A percentile compares a stretch with the other conserved stretches of the same genome.
Evolutionary conservation across 2,113 vertebrate species (phyloP).

Genomic region (Coregonus clupeaformis): DNA sequence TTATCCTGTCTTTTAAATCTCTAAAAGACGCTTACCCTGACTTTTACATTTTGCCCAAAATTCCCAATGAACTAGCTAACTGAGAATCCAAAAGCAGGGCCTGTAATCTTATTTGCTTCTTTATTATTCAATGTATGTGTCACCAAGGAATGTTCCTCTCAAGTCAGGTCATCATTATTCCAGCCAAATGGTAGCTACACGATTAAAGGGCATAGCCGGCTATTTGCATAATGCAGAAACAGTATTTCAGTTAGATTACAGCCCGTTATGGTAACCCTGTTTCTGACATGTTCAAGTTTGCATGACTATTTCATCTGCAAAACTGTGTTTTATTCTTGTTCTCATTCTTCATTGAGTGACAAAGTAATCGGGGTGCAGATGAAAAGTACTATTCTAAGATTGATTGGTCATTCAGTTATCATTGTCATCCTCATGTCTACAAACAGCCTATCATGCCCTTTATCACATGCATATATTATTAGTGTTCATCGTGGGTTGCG

Average conservation of each 20-base stretch:
- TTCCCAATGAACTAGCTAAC: too few species aligned
- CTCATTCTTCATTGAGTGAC: not conserved
- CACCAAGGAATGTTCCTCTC: constrained; percentile 46
- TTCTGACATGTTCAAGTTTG: constrained; percentile 1
- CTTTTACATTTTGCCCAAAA: too few species aligned
- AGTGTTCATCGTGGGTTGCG: constrained; percentile 63
- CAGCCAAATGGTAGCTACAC: constrained; percentile 38
- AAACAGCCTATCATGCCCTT: constrained; percentile 73
- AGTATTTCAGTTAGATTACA: constrained; percentile 21
- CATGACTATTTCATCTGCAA: not conserved
- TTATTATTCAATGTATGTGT: constrained; percentile 22
- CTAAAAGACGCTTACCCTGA: too few species aligned
- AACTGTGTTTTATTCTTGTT: not conserved
- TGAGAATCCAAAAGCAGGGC: not conserved
- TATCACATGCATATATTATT: constrained; percentile 72
- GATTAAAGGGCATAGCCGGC: constrained; percentile 65
- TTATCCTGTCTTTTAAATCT: too few species aligned
- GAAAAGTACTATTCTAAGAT: constrained; percentile 23
- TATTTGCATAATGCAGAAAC: constrained; percentile 40
- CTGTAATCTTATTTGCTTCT: constrained; percentile 7
- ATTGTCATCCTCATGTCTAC: constrained; percentile 48
- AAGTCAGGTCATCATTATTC: constrained; percentile 47
- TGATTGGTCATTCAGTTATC: constrained; percentile 57
- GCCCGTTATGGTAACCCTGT: constrained; percentile 16
- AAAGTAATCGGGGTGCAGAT: not conserved